Base-by-base conservation (phyloP, 2,888 invertebrate species). In the Agonopterix arenella region DNA sequence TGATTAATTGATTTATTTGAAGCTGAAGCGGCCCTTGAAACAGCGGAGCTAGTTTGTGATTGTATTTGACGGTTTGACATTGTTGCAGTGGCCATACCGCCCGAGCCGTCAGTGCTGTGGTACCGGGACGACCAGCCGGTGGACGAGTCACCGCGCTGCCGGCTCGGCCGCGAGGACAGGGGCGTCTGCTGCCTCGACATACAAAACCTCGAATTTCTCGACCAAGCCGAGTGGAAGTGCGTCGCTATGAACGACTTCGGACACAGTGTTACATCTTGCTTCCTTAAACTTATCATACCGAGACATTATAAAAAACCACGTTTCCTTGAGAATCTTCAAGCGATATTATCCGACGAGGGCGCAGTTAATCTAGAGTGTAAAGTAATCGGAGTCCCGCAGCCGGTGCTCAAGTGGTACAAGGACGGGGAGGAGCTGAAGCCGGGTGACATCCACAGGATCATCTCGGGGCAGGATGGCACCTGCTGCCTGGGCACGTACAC, bases 191-290 rank as follows among this genome's bases (percentile, higher is more conserved):
- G 92, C 69, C 86, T 97, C 56, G 93, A 95, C 64, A 92, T 97
- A 41, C 90, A 90, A 49, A 90, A 91, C 52, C 90, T 96, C 1
- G 96, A 96, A 76, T 93, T 96, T 66, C 90, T 93, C 52, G 97
- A 97, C 73, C 96, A 96, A 81, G 96, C 96, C 0, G 96, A 97
- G 71, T 97, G 97, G 97, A 97, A 96, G 75, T 97, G 96, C 72
- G 93, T 97, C 2, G 96, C 96, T 7, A 93, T 93, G 52, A 97
- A 97, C 72, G 96, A 97, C 66, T 97, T 93, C 67, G 97, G 97
- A 0, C 96, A 96, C 66, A 96, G 96, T 61, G 93, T 96, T 5
- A 96, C 97, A 0, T 96, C 96, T 0, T 96, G 96, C 76, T 96
- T 95, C 66, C 89, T 97, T 0, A 95, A 95, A 84, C 83, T 97